Evolutionary conservation across 30 jellyfish, hydroid and myxozoan genomes (phyloP).

Genomic region (Catostylus mosaicus): DNA sequence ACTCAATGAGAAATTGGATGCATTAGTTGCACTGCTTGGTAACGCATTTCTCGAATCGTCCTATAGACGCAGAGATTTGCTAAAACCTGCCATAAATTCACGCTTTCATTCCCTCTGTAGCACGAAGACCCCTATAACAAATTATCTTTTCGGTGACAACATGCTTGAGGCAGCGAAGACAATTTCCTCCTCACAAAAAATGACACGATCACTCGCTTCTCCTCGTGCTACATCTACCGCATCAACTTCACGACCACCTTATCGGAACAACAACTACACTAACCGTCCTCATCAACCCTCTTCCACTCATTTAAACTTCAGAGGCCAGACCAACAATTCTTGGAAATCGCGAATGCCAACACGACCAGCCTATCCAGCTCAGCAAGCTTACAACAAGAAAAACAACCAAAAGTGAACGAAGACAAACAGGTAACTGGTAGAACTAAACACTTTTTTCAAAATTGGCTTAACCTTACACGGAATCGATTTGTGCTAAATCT

Average conservation of each 20-base stretch:
- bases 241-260: too few species aligned
- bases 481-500: constrained; percentile 6
- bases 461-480: not conserved
- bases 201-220: not conserved
- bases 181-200: not conserved
- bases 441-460: not conserved
- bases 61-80: constrained; percentile 10
- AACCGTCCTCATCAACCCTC: too few species aligned
- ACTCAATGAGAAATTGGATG: constrained; percentile 14
- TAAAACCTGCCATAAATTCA: constrained; percentile 2
- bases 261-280: too few species aligned
- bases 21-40: not conserved
- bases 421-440: constrained; percentile 14
- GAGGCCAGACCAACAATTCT: constrained; percentile 12
- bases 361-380: not conserved
- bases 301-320: constrained; percentile 11
- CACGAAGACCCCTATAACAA: not conserved
- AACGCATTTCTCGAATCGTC: not conserved
- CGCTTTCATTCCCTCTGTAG: constrained; percentile 15
- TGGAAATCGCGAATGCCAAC: constrained; percentile 9
- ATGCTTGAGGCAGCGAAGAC: not conserved
- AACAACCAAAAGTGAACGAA: not conserved
- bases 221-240: not conserved
- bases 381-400: not conserved
- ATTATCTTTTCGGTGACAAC: constrained; percentile 11